Conservation (phyloP, 2,113 vertebrate species). For the pig (Sus scrofa) region T2T-Sscrofa CM000822.6:15782501-15783000, state of each 20-base stretch:
- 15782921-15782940: not conserved
- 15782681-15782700: not conserved
- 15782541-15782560: constrained; percentile 39
- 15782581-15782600: constrained; percentile 55
- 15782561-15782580: not conserved
- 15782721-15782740: not conserved
- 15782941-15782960: too few species aligned
- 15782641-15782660: not conserved
- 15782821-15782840: not conserved
- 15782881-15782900: not conserved
- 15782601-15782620: constrained; percentile 23
- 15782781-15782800: not conserved
- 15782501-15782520: not conserved
- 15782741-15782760: not conserved
- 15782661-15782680: not conserved
- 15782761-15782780: not conserved
- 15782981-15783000: not conserved
- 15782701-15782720: not conserved
- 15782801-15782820: not conserved
- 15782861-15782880: not conserved
- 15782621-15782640: constrained; percentile 3
- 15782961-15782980: not conserved
- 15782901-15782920: not conserved
- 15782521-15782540: not conserved
- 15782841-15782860: not conserved